Base-by-base conservation (phyloP, 2,113 vertebrate genomes). In the Limnothrissa miodon region DNA sequence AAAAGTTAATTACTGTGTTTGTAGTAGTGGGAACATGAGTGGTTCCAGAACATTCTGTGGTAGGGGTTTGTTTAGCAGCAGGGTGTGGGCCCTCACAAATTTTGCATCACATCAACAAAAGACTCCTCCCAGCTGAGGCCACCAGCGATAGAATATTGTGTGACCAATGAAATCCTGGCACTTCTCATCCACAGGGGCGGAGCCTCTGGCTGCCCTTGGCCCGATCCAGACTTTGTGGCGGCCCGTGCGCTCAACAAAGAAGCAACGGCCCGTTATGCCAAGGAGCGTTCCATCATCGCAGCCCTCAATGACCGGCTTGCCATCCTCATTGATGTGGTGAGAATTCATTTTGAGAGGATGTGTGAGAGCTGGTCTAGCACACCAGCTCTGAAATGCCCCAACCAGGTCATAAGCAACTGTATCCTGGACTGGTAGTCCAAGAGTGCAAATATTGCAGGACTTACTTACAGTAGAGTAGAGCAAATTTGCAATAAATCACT, bases 251-350 rank as follows among this genome's bases (percentile, higher is more conserved):
- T 93, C 33, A 94, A 89, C 90, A 91, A 89, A 80, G 90, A 92
- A 29, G 87, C 88, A 45, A 85, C 92, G 84, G 83, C 39, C 29
- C 90, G 80, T 8, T 92, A 93, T 66, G 83, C 82, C 56, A 87
- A 90, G 45, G 94, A 95, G 39, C 90, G 92, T 62, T 83, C 81
- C 21, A 6, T 89, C 83, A 93, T 95, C 2, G 88, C 92, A 4
- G 80, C 87, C 46, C 93, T 95, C 42, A 95, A 95, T 17, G 89
- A 95, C 83, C 92, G 94, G 33, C 90, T 95, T 87, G 92, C 89
- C 9, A 84, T 80, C 36, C 87, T 95, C 17, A 93, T 95, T 84
- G 87, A 94, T 39, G 85, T 92, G 93, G 94, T 95, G 87, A 93
- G 93, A 82, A 74, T 74, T 29, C 36, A 78, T 39, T 23, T 74